phyloP scores from a whole-genome alignment of 2,113 vertebrate genomes.

The Pluvianellus socialis region DNA sequence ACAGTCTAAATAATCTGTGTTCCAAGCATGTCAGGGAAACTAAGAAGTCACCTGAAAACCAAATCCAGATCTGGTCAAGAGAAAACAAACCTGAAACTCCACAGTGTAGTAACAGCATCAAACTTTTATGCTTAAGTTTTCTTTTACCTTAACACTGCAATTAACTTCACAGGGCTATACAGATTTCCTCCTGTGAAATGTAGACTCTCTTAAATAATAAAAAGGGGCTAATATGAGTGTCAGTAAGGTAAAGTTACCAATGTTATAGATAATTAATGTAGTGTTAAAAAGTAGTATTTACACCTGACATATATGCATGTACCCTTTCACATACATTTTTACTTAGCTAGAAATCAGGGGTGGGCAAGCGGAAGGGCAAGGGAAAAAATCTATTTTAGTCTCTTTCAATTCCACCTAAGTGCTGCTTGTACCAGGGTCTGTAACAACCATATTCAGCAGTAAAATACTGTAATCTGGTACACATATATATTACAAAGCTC shows the following conservation, averaged over 20 bases:
- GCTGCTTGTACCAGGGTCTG: background rate
- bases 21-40: background rate
- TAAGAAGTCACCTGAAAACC: background rate
- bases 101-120: background rate
- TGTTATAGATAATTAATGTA: background rate
- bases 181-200: background rate
- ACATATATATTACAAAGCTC: background rate
- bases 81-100: background rate
- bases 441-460: background rate
- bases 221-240: background rate
- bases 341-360: background rate
- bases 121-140: background rate
- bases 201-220: background rate
- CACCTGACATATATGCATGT: background rate
- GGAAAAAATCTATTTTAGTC: background rate
- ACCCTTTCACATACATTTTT: background rate
- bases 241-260: background rate
- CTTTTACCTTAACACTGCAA: background rate
- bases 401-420: background rate
- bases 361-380: background rate
- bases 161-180: background rate
- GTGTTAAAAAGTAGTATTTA: background rate
- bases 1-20: background rate
- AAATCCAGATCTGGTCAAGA: background rate
- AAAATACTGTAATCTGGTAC: background rate